These are phyloP conservation scores for Staurois parvus DNA, from an alignment of 2,797 vertebrate genomes.

Conservation along the genomic window DNA sequence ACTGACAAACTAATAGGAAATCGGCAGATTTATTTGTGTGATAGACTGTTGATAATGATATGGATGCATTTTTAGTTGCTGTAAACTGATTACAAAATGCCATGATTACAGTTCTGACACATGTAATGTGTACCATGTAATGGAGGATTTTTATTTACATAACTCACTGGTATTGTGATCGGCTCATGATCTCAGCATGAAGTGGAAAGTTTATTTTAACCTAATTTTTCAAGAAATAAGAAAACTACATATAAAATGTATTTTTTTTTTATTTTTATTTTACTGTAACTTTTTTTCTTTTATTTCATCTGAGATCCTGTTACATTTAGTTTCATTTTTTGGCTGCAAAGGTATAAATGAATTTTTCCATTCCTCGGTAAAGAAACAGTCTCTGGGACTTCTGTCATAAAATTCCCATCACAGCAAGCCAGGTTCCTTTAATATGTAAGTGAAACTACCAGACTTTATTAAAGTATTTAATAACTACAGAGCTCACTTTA, in stretches of 20 bases:
- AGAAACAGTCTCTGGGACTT: neutral
- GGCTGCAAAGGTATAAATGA: neutral
- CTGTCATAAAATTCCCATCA: neutral
- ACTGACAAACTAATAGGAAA: conserved; percentile 21
- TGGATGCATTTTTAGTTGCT: neutral
- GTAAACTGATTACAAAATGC: neutral
- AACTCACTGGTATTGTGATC: neutral
- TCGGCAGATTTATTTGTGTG: conserved; percentile 38
- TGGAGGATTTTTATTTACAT: too few species aligned
- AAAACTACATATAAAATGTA: neutral
- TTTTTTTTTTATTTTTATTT: neutral
- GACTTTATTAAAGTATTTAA: neutral
- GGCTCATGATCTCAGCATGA: neutral
- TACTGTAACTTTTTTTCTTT: neutral
- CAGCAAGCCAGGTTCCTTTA: neutral
- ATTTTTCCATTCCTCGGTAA: neutral
- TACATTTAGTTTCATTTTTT: neutral
- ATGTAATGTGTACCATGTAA: too few species aligned
- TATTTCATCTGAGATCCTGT: neutral
- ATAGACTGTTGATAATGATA: conserved; percentile 30
- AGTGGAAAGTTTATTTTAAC: neutral
- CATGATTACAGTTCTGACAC: neutral
- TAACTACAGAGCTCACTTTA: neutral
- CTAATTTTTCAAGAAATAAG: neutral
- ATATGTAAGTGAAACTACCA: neutral